A percentile compares a stretch with the other conserved stretches of the same genome.
phyloP scores from a whole-genome alignment of 2,113 vertebrate species.

The Oryzias celebensis region DNA sequence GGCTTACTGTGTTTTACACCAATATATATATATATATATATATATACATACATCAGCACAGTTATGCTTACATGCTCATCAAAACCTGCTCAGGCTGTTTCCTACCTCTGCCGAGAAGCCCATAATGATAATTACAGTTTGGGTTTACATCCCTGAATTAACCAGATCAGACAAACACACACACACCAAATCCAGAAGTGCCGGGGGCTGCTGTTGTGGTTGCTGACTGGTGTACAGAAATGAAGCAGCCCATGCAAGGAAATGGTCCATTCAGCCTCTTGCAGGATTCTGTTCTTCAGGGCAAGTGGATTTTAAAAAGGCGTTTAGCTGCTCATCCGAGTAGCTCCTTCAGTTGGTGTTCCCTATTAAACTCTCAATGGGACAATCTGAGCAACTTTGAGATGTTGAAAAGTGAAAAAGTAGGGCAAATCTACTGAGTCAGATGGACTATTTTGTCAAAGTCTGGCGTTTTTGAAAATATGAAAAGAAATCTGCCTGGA shows the following conservation, averaged over 20 bases:
- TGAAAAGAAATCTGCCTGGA: too few relatives aligned
- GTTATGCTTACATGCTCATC: slow-evolving; percentile 45
- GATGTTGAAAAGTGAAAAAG: slow-evolving; percentile 41
- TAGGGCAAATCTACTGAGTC: slow-evolving; percentile 32
- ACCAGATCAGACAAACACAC: slow-evolving; percentile 63
- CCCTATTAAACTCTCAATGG: slow-evolving; percentile 90
- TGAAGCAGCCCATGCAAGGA: slow-evolving; percentile 78
- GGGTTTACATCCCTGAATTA: slow-evolving; percentile 70
- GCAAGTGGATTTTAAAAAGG: too few relatives aligned
- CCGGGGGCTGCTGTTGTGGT: slow-evolving; percentile 55
- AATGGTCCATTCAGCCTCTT: slow-evolving; percentile 81
- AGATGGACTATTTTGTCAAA: slow-evolving; percentile 11
- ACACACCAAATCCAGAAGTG: slow-evolving; percentile 49
- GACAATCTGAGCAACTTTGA: slow-evolving; percentile 39
- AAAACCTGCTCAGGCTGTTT: slow-evolving; percentile 71
- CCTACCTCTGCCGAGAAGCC: slow-evolving; percentile 69
- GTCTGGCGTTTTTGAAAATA: neutral
- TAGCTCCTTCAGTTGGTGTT: slow-evolving; percentile 77
- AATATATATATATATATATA: slow-evolving; percentile 43
- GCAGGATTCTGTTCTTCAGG: too few relatives aligned
- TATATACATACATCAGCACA: slow-evolving; percentile 27
- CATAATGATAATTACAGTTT: slow-evolving; percentile 77
- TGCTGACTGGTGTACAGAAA: slow-evolving; percentile 30
- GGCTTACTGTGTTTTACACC: slow-evolving; percentile 54
- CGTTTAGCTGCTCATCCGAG: too few relatives aligned